phyloP scores from a whole-genome alignment of 2,113 vertebrate species.

The Myxocyprinus asiaticus region DNA sequence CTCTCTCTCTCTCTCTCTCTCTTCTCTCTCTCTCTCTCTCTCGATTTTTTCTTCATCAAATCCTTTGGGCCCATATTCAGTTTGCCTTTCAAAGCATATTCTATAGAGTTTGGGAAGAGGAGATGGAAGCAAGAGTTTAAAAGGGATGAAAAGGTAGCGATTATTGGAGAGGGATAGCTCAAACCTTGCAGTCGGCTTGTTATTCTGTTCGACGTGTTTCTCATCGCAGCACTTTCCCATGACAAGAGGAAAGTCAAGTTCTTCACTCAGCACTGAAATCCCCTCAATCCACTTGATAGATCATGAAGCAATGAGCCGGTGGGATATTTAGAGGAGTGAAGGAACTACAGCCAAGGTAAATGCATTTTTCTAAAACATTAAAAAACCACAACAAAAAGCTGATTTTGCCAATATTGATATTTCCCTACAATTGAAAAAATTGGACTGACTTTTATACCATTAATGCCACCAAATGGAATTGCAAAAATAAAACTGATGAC shows the following conservation, averaged over 20 bases:
- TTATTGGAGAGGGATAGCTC: constrained; percentile 56
- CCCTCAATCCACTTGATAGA: not conserved
- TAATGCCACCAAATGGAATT: too few species aligned
- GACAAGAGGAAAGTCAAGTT: not conserved
- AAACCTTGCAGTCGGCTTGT: constrained; percentile 9
- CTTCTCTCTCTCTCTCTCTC: not conserved
- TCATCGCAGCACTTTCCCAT: not conserved
- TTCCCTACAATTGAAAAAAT: too few species aligned
- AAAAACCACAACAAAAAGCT: too few species aligned
- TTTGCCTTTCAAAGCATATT: constrained; percentile 10
- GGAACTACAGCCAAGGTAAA: too few species aligned
- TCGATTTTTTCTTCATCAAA: constrained; percentile 7
- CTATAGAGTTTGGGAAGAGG: not conserved
- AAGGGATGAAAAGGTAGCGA: constrained; percentile 20
- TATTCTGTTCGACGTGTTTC: constrained; percentile 2
- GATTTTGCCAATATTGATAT: too few species aligned
- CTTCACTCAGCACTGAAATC: not conserved
- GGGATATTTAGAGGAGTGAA: not conserved
- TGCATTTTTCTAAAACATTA: too few species aligned
- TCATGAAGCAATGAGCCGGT: too few species aligned
- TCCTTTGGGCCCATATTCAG: not conserved
- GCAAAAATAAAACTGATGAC: too few species aligned
- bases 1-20: not conserved
- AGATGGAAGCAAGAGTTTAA: not conserved
- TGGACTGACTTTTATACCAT: too few species aligned